Conservation (phyloP, 2,113 vertebrate species). For the Amphiprion ocellaris region DNA sequence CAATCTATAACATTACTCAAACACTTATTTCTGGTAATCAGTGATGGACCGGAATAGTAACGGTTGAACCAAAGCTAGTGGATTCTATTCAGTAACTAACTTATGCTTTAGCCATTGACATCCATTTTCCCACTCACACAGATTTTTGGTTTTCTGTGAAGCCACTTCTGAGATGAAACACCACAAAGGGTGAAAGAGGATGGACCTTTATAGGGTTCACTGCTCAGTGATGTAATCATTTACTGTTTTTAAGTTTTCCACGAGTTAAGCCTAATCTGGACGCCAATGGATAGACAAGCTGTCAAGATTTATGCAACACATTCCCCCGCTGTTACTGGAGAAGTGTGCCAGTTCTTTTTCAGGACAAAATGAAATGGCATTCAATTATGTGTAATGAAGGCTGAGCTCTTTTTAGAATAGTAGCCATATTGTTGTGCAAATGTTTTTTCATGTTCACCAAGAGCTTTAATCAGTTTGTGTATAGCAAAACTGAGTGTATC, state of each 20-base stretch:
- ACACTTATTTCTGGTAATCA: too few relatives aligned
- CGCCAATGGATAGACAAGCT: not conserved
- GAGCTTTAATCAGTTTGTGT: too few relatives aligned
- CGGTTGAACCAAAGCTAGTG: too few relatives aligned
- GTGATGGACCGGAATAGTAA: too few relatives aligned
- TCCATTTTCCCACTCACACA: not conserved
- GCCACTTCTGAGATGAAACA: not conserved
- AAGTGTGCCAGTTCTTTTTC: not conserved
- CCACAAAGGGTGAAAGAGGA: not conserved
- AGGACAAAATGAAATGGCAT: not conserved
- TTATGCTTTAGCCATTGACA: not conserved
- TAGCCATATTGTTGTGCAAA: too few relatives aligned
- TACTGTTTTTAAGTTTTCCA: not conserved
- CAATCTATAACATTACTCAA: too few relatives aligned
- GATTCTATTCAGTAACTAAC: not conserved
- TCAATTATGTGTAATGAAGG: too few relatives aligned
- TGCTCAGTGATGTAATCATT: slow-evolving; percentile 31
- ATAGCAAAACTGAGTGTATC: too few relatives aligned
- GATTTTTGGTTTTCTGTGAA: not conserved
- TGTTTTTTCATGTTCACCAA: too few relatives aligned
- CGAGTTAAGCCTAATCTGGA: not conserved
- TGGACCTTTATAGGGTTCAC: slow-evolving; percentile 11
- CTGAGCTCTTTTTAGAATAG: too few relatives aligned
- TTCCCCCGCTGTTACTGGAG: not conserved
- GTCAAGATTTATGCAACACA: not conserved